phyloP scores from a whole-genome alignment of 2,888 invertebrate genomes.

The Halictus ligatus region DNA sequence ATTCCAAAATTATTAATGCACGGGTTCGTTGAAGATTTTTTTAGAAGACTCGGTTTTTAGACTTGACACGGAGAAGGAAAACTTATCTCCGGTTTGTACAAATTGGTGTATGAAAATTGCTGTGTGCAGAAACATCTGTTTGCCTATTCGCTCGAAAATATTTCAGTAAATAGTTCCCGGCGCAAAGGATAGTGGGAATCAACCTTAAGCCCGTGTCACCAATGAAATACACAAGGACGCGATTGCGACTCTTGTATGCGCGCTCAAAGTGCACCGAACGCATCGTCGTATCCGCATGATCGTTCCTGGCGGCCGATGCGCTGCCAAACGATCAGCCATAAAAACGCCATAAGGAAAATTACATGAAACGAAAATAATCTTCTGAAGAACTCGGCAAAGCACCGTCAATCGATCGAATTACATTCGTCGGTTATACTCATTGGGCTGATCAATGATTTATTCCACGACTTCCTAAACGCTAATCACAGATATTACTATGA shows the following conservation, averaged over 20 bases:
- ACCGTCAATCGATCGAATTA: neutral
- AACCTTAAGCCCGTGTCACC: constrained; percentile 19
- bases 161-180: neutral
- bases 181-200: constrained; percentile 1
- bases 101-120: neutral
- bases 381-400: neutral
- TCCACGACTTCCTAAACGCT: no score
- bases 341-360: neutral
- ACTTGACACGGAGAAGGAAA: neutral
- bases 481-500: no score
- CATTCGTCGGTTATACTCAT: no score
- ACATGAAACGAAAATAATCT: neutral
- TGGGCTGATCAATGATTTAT: no score
- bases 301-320: neutral
- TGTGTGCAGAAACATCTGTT: neutral
- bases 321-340: neutral
- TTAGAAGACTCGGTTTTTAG: neutral
- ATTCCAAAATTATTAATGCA: no score
- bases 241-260: constrained; percentile 20
- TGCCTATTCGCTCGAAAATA: neutral
- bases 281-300: neutral
- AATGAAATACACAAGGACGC: constrained; percentile 27
- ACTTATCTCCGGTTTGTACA: neutral
- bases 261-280: constrained; percentile 19
- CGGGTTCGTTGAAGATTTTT: no score